Base-by-base conservation (phyloP, 2,113 vertebrate genomes). In the Pelodiscus sinensis region DNA sequence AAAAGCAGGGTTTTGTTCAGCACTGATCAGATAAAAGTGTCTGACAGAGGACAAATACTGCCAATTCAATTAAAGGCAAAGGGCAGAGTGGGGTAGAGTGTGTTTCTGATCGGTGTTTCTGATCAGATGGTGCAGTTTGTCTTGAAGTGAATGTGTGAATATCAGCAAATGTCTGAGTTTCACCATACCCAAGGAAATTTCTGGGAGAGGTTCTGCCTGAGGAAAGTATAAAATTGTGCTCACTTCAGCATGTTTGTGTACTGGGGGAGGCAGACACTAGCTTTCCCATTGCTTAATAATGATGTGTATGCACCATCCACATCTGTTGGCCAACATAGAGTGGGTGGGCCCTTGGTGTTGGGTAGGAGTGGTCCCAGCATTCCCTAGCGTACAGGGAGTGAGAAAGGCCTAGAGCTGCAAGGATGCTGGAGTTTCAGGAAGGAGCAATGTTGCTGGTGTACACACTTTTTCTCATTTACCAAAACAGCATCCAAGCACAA, bases 301-400 rank as follows among this genome's bases (percentile, higher is more conserved):
- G 19, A 5, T 24, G 29, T 29, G n/a, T 65, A n/a, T 2, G 14
- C 29, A 95, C 94, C 94, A 95, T 84, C 82, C 86, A 93, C 55
- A 78, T 56, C 71, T 94, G 10, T 5, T 92, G 55, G 83, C 83
- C 80, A 68, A 89, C 91, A 85, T 91, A 92, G 84, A 95, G 89
- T 86, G 94, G 90, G 89, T 93, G 80, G 92, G 84, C 3, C n/a
- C 18, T 82, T 68, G 85, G 80, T 73, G 77, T 0, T 10, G 84
- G 68, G 79, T 85, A 65, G 62, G 89, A 85, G 44, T 65, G 83
- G 57, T 84, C 54, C 86, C 9, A 88, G 31, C 89, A 71, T 65
- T 86, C n/a, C 81, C 29, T 4, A 82, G 38, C 89, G 62, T 31
- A n/a, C 62, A 65, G 29, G 29, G 62, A 92, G 50, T 84, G 82